Percentiles rank a stretch among this genome's conserved stretches.
Evolutionary conservation across 2,113 vertebrate species (phyloP).

Genomic region (Sclerurus mexicanus): DNA sequence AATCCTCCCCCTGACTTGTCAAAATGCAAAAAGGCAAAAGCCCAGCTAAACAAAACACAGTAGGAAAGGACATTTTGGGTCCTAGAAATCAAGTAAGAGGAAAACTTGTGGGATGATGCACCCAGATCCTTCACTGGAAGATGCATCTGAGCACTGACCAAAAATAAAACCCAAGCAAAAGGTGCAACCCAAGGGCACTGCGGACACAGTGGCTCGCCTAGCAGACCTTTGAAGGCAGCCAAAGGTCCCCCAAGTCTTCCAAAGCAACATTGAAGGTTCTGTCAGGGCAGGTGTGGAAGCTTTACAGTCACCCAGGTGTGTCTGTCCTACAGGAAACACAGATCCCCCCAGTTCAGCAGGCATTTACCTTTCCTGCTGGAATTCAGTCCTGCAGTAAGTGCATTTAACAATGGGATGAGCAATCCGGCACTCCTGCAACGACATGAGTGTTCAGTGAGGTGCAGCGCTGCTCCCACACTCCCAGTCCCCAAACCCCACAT

Average conservation of each 20-base stretch:
- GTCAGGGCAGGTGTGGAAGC: background rate
- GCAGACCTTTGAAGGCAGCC: background rate
- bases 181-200: background rate
- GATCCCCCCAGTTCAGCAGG: fast-evolving
- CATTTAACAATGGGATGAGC: slow-evolving; percentile 83
- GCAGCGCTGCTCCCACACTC: background rate
- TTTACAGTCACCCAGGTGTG: fast-evolving
- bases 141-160: background rate
- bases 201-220: background rate
- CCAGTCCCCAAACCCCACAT: background rate
- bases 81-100: background rate
- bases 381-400: slow-evolving; percentile 82
- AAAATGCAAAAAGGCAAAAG: background rate
- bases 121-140: background rate
- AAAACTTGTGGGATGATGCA: background rate
- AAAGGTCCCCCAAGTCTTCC: background rate
- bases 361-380: slow-evolving; percentile 80
- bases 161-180: background rate
- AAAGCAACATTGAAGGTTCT: background rate
- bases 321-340: background rate
- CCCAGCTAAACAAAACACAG: background rate
- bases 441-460: background rate
- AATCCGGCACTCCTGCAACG: slow-evolving; percentile 78
- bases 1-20: background rate
- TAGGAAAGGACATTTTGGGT: background rate